A percentile compares a stretch with the other conserved stretches of the same genome.
phyloP scores from a whole-genome alignment of 1,140 invertebrate species.

The Zophobas atratus region DNA sequence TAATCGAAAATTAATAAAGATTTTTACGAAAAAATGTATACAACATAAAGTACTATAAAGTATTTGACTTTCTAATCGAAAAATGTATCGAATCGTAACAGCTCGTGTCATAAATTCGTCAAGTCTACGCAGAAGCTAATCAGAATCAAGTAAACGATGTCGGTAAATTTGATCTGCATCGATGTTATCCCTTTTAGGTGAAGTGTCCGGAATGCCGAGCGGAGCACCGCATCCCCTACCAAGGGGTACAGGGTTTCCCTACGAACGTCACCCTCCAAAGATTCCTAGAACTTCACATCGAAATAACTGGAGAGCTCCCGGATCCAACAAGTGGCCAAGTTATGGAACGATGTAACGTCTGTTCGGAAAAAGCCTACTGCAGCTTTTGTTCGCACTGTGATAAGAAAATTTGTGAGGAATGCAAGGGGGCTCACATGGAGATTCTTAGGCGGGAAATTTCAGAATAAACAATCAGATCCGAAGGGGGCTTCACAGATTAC shows the following conservation, averaged over 20 bases:
- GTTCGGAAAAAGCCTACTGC: slow-evolving; percentile 95
- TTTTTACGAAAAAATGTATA: too few species aligned
- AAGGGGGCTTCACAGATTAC: slow-evolving; percentile 86
- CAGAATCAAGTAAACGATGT: too few species aligned
- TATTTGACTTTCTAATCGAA: too few species aligned
- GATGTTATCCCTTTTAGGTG: slow-evolving; percentile 73
- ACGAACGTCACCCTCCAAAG: slow-evolving; percentile 96
- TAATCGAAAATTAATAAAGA: too few species aligned
- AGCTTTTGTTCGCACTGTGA: slow-evolving; percentile 94
- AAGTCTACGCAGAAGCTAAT: too few species aligned
- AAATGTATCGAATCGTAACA: too few species aligned
- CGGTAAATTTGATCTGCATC: neutral
- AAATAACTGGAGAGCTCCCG: slow-evolving; percentile 92
- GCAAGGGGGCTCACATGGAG: slow-evolving; percentile 96
- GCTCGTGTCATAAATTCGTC: too few species aligned
- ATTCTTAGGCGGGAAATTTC: slow-evolving; percentile 94
- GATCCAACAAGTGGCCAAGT: slow-evolving; percentile 90
- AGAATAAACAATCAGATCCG: slow-evolving; percentile 95
- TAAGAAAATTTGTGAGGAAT: slow-evolving; percentile 91
- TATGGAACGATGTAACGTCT: slow-evolving; percentile 91
- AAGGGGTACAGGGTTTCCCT: slow-evolving; percentile 94
- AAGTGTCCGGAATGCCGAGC: slow-evolving; percentile 99
- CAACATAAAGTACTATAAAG: too few species aligned
- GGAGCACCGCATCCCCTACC: slow-evolving; percentile 97
- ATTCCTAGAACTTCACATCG: slow-evolving; percentile 95